Evolutionary conservation across 2,797 vertebrate species (phyloP).

Genomic region (Channallabes apus): DNA sequence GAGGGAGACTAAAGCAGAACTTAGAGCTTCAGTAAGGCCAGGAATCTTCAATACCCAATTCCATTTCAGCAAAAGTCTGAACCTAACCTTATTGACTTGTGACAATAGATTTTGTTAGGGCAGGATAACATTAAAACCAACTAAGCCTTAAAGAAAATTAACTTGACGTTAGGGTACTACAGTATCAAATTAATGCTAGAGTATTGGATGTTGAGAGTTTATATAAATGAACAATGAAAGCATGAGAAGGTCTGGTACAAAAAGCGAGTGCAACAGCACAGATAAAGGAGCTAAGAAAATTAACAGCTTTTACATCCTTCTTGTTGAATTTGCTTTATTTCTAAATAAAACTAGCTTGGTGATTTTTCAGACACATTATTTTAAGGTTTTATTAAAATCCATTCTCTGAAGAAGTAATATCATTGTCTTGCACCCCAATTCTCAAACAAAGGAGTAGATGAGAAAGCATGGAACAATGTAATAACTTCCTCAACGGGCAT

Average conservation of each 20-base stretch:
- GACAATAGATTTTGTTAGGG: neutral
- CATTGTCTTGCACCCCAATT: neutral
- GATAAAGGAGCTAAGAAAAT: neutral
- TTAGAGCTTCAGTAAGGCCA: neutral
- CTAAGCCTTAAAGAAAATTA: neutral
- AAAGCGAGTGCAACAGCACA: neutral
- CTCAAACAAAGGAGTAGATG: neutral
- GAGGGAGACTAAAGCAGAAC: neutral
- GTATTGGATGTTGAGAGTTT: neutral
- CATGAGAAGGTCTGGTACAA: neutral
- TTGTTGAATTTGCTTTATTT: neutral
- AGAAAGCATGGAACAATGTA: neutral
- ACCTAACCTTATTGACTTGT: neutral
- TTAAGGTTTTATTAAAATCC: neutral
- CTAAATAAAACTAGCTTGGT: neutral
- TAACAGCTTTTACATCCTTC: neutral
- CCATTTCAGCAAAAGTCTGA: neutral
- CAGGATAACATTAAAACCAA: neutral
- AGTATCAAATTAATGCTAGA: neutral
- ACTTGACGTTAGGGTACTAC: neutral
- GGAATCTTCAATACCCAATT: neutral
- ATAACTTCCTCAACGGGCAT: neutral
- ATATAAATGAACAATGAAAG: neutral
- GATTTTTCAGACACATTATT: neutral
- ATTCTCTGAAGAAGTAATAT: neutral